phyloP scores from a whole-genome alignment of 2,113 vertebrate genomes.

The Ahaetulla prasina region DNA sequence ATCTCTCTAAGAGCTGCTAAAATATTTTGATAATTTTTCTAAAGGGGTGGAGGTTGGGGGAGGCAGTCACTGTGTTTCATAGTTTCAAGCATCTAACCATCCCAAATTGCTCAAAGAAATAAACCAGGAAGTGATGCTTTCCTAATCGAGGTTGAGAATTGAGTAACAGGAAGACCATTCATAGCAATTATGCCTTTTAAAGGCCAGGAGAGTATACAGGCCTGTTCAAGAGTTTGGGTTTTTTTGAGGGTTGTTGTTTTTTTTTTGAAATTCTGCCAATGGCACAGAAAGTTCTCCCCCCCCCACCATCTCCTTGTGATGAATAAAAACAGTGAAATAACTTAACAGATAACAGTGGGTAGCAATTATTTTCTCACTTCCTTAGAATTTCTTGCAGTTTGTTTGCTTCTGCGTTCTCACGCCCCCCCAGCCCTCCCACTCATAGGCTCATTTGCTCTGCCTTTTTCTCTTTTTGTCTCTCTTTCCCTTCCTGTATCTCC shows the following conservation, averaged over 20 bases:
- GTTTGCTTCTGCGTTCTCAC: constrained; percentile 1
- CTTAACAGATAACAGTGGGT: constrained; percentile 26
- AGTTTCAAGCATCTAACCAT: not conserved
- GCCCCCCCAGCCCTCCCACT: not conserved
- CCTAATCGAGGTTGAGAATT: not conserved
- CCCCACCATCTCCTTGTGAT: not conserved
- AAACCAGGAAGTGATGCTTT: not conserved
- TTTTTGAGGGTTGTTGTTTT: too few relatives aligned
- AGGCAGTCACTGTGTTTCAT: not conserved
- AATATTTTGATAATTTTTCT: not conserved
- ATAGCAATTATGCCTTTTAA: not conserved
- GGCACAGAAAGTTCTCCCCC: not conserved
- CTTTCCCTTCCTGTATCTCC: not conserved
- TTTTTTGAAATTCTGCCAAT: not conserved
- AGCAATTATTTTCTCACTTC: constrained; percentile 30
- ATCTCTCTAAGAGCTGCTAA: not conserved
- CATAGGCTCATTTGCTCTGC: constrained; percentile 1
- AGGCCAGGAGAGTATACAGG: not conserved
- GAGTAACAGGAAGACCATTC: not conserved
- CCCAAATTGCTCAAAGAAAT: not conserved
- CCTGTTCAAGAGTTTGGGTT: not conserved
- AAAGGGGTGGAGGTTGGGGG: too few relatives aligned
- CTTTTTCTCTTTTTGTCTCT: constrained; percentile 4
- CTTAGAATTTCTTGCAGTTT: constrained; percentile 17
- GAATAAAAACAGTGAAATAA: constrained; percentile 18